Base-by-base conservation (phyloP, 2,888 invertebrate genomes). In the Nomada goodeniana region DNA sequence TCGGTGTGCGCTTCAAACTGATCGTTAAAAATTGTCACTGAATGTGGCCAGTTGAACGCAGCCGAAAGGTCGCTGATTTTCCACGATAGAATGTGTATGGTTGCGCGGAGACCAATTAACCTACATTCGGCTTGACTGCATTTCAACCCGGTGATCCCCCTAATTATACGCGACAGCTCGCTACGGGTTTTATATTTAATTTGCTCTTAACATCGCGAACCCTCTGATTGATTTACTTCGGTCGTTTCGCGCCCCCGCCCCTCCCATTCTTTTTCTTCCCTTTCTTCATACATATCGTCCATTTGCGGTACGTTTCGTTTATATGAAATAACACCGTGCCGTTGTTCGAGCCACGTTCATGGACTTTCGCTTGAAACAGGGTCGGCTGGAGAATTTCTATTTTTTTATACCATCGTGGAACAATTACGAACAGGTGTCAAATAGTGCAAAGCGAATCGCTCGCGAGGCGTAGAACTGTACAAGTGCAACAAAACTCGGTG, bases 31-130 rank as follows among this genome's bases (percentile, higher is more conserved):
- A 86, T 76, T 80, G 68, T 76, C 68, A 59, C n/a, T 65, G 59
- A 75, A 70, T 73, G 65, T 23, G 52, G n/a, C 13, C 4, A 15
- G 20, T 53, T n/a, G 47, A 59, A 55, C 36, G 44, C 52, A 61
- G 67, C 50, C 53, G 63, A 57, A 65, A 71, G 55, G 57, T 55
- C 71, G 13, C 47, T 60, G 77, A 78, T 73, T 63, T 72, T 60
- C 59, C 52, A 44, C 64, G 76, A 67, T 63, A 75, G 57, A 85
- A 76, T 80, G 64, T 59, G 55, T 76, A 73, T 71, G 53, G 67
- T 44, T 64, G 68, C 65, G 61, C 67, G 65, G 73, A 82, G 84
- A 76, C 85, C 85, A 85, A 85, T 85, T 85, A 85, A 85, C 85
- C 85, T 77, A 85, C 69, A 85, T 83, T 65, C 77, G 1, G 15